Evolutionary conservation across 2,888 invertebrate genomes (phyloP).

Genomic region (Thumatha senex): DNA sequence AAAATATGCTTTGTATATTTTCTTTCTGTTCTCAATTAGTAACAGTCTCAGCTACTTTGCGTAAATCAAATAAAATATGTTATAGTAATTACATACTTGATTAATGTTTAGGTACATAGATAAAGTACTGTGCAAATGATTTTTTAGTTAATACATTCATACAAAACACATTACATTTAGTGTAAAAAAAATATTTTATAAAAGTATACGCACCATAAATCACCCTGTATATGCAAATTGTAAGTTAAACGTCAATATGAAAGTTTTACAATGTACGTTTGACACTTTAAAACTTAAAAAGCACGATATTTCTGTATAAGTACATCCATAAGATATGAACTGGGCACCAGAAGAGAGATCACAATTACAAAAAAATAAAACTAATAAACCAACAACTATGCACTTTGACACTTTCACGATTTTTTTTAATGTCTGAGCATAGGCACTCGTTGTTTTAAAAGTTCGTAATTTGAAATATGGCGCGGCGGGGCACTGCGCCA

Average conservation of each 20-base stretch:
- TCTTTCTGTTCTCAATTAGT: too few relatives aligned
- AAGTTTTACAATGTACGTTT: conserved; percentile 29
- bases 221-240: conserved; percentile 14
- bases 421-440: conserved; percentile 35
- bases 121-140: too few relatives aligned
- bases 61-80: too few relatives aligned
- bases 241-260: conserved; percentile 28
- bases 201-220: conserved; percentile 36
- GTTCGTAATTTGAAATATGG: conserved; percentile 57
- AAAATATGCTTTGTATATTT: too few relatives aligned
- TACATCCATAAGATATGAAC: conserved; percentile 55
- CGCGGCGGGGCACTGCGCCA: conserved; percentile 59
- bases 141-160: too few relatives aligned
- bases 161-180: too few relatives aligned
- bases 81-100: too few relatives aligned
- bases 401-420: conserved; percentile 52
- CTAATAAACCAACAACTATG: conserved; percentile 27
- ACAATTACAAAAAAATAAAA: conserved; percentile 34
- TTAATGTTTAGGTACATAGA: too few relatives aligned
- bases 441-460: conserved; percentile 50
- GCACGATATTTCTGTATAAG: conserved; percentile 45
- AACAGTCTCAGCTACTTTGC: too few relatives aligned
- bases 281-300: conserved; percentile 29
- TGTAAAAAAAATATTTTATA: too few relatives aligned
- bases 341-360: conserved; percentile 64